Percentiles rank a stretch among this genome's conserved stretches.
Conservation (phyloP, 2,888 invertebrate species). For the Petrolisthes cinctipes region DNA sequence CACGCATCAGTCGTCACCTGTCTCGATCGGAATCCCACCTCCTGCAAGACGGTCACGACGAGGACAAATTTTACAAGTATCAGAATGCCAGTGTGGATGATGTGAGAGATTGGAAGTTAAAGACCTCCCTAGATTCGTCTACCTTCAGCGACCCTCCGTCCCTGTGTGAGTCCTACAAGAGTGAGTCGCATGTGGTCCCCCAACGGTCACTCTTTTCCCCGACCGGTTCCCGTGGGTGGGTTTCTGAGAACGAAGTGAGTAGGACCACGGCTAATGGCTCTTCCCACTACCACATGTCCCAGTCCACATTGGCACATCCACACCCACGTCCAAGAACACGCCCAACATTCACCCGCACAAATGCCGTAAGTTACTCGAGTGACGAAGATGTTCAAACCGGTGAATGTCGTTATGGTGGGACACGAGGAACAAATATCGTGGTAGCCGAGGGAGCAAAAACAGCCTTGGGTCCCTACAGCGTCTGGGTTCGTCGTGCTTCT, state of each 20-base stretch:
- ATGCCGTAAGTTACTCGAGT: slow-evolving; percentile 37
- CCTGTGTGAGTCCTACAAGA: slow-evolving; percentile 30
- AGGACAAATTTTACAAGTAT: not conserved
- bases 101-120: slow-evolving; percentile 14
- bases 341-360: slow-evolving; percentile 24
- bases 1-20: not conserved
- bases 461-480: not conserved
- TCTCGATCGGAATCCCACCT: slow-evolving; percentile 19
- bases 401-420: not conserved
- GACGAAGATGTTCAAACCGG: slow-evolving; percentile 23
- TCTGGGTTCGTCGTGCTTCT: slow-evolving; percentile 44
- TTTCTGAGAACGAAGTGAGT: slow-evolving; percentile 33
- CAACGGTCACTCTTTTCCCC: not conserved
- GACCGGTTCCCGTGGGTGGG: slow-evolving; percentile 8
- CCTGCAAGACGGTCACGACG: not conserved
- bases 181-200: not conserved
- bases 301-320: not conserved
- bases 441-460: not conserved
- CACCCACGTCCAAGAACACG: slow-evolving; percentile 23
- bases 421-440: not conserved
- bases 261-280: not conserved
- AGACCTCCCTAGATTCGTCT: slow-evolving; percentile 23
- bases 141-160: slow-evolving; percentile 38
- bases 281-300: not conserved
- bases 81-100: not conserved